Conservation (phyloP, 2,113 vertebrate species). For the Hydropotes inermis region DNA sequence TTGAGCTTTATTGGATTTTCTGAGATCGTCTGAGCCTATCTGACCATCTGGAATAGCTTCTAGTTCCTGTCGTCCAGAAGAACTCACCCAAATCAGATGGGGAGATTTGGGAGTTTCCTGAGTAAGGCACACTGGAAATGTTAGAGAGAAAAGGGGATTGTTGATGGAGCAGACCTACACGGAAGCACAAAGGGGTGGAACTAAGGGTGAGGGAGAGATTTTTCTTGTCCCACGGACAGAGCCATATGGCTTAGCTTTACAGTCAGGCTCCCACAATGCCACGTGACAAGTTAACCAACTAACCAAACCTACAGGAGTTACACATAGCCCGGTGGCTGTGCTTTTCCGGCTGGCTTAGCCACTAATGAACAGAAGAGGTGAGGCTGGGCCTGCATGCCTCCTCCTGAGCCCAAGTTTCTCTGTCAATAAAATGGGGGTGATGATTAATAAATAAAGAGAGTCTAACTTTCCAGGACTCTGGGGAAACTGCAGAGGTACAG, state of each 20-base stretch:
- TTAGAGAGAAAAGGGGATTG: neutral
- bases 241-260: neutral
- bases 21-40: neutral
- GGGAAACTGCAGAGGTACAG: neutral
- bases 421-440: neutral
- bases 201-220: neutral
- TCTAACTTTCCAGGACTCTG: neutral
- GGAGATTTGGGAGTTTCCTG: neutral
- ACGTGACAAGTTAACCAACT: neutral
- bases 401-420: neutral
- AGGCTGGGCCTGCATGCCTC: neutral
- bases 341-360: neutral
- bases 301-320: neutral
- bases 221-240: neutral
- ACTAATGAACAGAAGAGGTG: neutral
- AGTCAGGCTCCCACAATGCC: neutral
- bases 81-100: neutral
- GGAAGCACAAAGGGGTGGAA: neutral
- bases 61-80: neutral
- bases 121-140: neutral
- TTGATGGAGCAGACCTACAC: neutral
- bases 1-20: neutral
- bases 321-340: neutral
- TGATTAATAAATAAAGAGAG: neutral
- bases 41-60: neutral